These are phyloP conservation scores for zebrafish (Danio rerio) DNA, from an alignment of 2,113 vertebrate genomes.

Conservation along the genomic window DNA sequence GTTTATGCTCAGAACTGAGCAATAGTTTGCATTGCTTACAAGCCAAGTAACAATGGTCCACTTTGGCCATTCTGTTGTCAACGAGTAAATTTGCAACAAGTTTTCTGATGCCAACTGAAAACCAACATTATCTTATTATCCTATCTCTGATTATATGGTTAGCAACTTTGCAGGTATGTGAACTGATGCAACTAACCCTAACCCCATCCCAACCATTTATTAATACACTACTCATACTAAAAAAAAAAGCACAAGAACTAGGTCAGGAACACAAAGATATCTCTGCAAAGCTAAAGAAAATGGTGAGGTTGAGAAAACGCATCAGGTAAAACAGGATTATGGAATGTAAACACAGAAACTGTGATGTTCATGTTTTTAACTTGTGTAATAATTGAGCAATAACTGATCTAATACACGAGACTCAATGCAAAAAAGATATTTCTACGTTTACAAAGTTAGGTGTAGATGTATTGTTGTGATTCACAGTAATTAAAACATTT, in stretches of 20 bases:
- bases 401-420: neutral
- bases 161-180: too few species aligned
- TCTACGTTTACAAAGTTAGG: neutral
- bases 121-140: too few species aligned
- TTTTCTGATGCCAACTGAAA: too few species aligned
- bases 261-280: neutral
- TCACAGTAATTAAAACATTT: neutral
- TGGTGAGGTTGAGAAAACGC: neutral
- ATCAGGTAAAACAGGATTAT: constrained; percentile 2
- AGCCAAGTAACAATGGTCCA: too few species aligned
- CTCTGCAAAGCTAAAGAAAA: neutral
- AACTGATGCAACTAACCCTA: too few species aligned
- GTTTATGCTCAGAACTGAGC: too few species aligned
- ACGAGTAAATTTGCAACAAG: too few species aligned
- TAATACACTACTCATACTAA: neutral
- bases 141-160: too few species aligned
- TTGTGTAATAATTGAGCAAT: neutral
- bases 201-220: too few species aligned
- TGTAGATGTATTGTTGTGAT: too few species aligned
- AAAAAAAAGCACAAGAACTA: neutral
- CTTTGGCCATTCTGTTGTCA: too few species aligned
- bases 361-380: neutral
- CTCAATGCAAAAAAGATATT: neutral
- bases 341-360: neutral
- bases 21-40: too few species aligned